A percentile compares a stretch with the other conserved stretches of the same genome.
Evolutionary conservation across 2,113 vertebrate genomes (phyloP).

Genomic region (Passerina amoena): DNA sequence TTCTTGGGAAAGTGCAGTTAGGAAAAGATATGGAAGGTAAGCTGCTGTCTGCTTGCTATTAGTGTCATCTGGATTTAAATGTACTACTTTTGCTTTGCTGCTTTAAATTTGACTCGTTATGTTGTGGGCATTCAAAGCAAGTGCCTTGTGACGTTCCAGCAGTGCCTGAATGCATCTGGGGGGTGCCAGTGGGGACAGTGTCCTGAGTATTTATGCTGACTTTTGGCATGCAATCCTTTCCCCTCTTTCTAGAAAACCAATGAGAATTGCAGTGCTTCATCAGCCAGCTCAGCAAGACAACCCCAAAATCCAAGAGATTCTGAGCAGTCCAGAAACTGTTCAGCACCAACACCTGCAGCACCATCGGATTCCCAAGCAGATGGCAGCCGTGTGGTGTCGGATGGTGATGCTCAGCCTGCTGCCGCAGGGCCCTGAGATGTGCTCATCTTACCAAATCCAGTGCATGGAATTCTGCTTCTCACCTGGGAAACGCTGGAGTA

Average conservation of each 20-base stretch:
- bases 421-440: constrained; percentile 48
- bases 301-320: constrained; percentile 22
- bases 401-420: background rate
- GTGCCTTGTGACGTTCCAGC: constrained; percentile 1
- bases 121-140: background rate
- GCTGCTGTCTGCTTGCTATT: constrained; percentile 38
- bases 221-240: background rate
- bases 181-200: background rate
- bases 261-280: constrained; percentile 57
- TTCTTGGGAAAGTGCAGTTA: constrained; percentile 79
- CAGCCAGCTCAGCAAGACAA: constrained; percentile 26
- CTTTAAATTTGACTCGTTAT: constrained; percentile 9
- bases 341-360: constrained; percentile 38
- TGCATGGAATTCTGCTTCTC: constrained; percentile 70
- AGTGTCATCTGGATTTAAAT: constrained; percentile 20
- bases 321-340: constrained; percentile 31
- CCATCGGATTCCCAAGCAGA: constrained; percentile 39
- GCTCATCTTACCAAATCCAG: constrained; percentile 6
- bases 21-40: constrained; percentile 82
- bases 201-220: background rate
- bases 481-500: constrained; percentile 34
- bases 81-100: constrained; percentile 32
- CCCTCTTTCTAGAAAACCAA: constrained; percentile 64
- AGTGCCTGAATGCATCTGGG: constrained; percentile 13
- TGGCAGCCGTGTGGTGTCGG: background rate